Evolutionary conservation across 2,888 invertebrate genomes (phyloP), one percentile per base, ranked within the genome.

Genomic region (Heliconius erato): DNA sequence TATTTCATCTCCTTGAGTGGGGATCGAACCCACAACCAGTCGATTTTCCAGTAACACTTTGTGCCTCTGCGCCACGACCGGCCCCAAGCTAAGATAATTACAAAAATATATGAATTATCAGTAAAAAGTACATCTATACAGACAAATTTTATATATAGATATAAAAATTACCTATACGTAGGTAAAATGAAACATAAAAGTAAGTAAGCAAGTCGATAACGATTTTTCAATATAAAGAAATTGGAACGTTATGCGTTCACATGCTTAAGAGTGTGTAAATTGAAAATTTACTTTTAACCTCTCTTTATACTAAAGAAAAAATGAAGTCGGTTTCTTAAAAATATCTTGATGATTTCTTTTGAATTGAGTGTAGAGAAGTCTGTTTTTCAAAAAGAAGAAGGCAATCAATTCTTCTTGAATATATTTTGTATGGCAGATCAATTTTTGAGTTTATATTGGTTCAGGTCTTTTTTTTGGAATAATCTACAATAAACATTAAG

Each of bases 181-280:
- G 1, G 63, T n/a, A 76, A 35, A 63, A 76, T n/a, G n/a, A 63
- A 76, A 76, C 63, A 63, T 76, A 76, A 76, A 35, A 9, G 76
- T 35, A 7, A 63, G 63, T n/a, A n/a, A 59, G 59, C 19, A 16
- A n/a, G 16, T n/a, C 14, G 19, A 63, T 76, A 76, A 76, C 76
- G 63, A 35, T 63, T 32, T 59, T 74, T 74, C 59, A 63, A 63
- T 79, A 79, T 67, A 54, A 40, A 79, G 49, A 68, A 79, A 68
- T 44, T 40, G 49, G 28, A 69, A 16, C 32, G 49, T 68, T 44
- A 28, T 19, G 67, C 16, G 32, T 74, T 59, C 59, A 59, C n/a
- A 32, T 14, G 32, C 32, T 54, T 59, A 59, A n/a, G n/a, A 2
- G 12, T 76, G 16, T 63, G 76, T n/a, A 35, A 74, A 32, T 74